These are phyloP conservation scores for Triplophysa dalaica DNA, from an alignment of 2,113 vertebrate genomes.

Conservation along the genomic window DNA sequence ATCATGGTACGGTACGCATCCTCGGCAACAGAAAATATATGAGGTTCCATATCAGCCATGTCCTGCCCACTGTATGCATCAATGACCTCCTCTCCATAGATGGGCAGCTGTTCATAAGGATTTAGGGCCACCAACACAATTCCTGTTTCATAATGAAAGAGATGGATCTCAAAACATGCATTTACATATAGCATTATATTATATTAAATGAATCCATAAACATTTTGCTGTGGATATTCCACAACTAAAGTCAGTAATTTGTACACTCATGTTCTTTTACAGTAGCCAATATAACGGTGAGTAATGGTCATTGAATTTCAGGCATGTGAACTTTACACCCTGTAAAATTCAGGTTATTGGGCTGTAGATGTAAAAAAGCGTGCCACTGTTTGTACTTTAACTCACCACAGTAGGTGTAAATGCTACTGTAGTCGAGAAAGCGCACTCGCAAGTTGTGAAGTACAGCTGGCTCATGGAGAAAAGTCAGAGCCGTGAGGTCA, in stretches of 20 bases:
- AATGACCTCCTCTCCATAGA: conserved; percentile 80
- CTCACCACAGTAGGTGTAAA: conserved; percentile 81
- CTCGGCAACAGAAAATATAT: conserved; percentile 80
- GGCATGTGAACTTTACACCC: conserved; percentile 60
- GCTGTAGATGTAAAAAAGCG: conserved; percentile 28
- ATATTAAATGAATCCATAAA: neutral
- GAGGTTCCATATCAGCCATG: conserved; percentile 78
- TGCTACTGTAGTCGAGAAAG: conserved; percentile 79
- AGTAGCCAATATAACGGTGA: conserved; percentile 18
- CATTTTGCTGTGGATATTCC: neutral
- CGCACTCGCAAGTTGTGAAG: conserved; percentile 77
- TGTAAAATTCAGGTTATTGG: conserved; percentile 41
- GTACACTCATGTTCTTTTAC: neutral
- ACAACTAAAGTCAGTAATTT: neutral
- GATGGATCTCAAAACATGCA: neutral
- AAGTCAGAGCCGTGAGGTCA: conserved; percentile 77
- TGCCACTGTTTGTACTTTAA: conserved; percentile 1
- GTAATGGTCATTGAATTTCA: conserved; percentile 6
- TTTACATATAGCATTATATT: neutral
- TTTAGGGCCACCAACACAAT: conserved; percentile 80
- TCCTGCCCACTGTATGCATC: conserved; percentile 80
- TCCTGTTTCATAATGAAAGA: conserved; percentile 60
- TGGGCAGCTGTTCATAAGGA: conserved; percentile 76
- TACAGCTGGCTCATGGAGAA: conserved; percentile 78
- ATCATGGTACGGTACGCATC: conserved; percentile 78